These are phyloP conservation scores for Seriola rivoliana DNA, from an alignment of 2,113 vertebrate genomes.

Conservation along the genomic window DNA sequence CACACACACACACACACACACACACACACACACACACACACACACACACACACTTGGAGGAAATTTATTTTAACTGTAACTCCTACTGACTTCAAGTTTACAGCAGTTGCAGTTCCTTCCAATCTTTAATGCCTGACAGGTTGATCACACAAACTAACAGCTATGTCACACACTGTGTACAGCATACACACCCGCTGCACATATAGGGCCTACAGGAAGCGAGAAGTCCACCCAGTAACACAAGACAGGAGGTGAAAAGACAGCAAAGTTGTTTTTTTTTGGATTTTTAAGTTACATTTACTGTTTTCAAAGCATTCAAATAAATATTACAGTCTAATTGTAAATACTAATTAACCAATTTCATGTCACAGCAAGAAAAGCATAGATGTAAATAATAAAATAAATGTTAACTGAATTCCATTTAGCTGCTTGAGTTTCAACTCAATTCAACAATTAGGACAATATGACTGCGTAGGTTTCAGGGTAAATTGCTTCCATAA, in stretches of 20 bases:
- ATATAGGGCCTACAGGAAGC: neutral
- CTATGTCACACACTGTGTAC: constrained; percentile 20
- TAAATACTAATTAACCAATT: neutral
- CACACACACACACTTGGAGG: neutral
- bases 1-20: neutral
- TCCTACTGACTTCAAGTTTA: neutral
- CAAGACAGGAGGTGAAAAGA: neutral
- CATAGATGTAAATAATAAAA: neutral
- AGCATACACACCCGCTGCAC: constrained; percentile 18
- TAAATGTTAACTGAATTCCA: constrained; percentile 1
- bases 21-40: neutral
- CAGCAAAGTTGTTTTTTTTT: neutral
- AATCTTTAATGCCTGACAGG: neutral
- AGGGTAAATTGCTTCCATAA: constrained; percentile 30
- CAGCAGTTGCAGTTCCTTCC: neutral
- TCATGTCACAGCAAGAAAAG: neutral
- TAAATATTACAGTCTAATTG: neutral
- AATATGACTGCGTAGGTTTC: constrained; percentile 32
- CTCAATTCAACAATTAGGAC: neutral
- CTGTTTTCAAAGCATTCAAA: neutral
- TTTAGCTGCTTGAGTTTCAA: neutral
- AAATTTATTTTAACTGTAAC: neutral
- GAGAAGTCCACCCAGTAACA: neutral
- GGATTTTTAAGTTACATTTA: neutral
- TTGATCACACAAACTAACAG: constrained; percentile 2